Evolutionary conservation across 92 coral and sea anemone species (phyloP), one percentile per base, ranked within the genome.

Genomic region (Zoanthus sansibaricus): DNA sequence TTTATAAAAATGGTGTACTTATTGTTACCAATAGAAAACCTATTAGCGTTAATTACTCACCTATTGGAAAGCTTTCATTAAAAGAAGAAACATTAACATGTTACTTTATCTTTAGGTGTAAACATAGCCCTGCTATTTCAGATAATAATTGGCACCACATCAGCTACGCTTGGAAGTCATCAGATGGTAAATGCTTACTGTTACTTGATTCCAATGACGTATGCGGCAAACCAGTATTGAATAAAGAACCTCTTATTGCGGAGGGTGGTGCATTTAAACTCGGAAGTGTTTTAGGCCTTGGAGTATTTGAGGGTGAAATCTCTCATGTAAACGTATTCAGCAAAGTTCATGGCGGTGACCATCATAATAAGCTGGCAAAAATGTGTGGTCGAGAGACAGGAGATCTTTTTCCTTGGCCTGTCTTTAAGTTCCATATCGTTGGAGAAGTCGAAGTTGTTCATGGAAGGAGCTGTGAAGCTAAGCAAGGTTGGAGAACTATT

Each of bases 361-460:
- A 80, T 66, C 75, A 68, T 47, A 4, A 1, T 0, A 7, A 14
- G 9, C 58, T 80, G 61, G 58, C 74, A 47, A 0, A 0, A 21
- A 46, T 80, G 85, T 80, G 85, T 58, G 85, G 75, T 14, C 59
- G 85, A 8, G 85, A 80, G 21, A 80, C 85, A 7, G 85, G 85
- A 5, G 85, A 80, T 21, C 59, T 64, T 30, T 44, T 80, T 56
- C 74, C 75, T 46, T 80, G 85, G 85, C 72, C 85, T 31, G 21
- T 62, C 5, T 80, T 80, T n/a, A 64, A 46, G 55, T 80, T 47
- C 58, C 73, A 80, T 45, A 31, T 66, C 20, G 46, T 45, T 20
- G 75, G 75, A 80, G 75, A 59, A 46, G 85, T 80, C 46, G 58
- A 80, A 80, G 44, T 80, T 66, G 30, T 80, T 44, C 58, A 66